Conservation (phyloP, 2,113 vertebrate species). For the Centropristis striata region DNA sequence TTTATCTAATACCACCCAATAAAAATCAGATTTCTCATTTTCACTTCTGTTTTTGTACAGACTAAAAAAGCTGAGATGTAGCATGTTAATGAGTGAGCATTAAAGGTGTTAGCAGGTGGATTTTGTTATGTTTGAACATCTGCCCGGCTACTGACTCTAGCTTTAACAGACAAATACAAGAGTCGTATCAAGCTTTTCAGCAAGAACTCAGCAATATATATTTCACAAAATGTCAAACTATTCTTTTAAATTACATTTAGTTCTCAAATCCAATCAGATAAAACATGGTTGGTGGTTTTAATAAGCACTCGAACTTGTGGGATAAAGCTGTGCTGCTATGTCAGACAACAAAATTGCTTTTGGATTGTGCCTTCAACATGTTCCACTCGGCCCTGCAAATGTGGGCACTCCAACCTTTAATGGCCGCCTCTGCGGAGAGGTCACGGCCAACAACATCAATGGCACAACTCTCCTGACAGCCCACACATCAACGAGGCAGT, state of each 20-base stretch:
- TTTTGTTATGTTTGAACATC: background rate
- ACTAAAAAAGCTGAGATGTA: background rate
- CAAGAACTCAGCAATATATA: background rate
- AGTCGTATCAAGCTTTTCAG: background rate
- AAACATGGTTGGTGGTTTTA: slow-evolving; percentile 8
- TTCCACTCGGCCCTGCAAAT: slow-evolving; percentile 65
- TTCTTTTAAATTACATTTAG: background rate
- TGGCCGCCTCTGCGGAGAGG: slow-evolving; percentile 71
- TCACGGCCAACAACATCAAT: slow-evolving; percentile 75
- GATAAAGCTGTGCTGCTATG: background rate
- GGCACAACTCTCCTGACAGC: slow-evolving; percentile 79
- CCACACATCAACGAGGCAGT: slow-evolving; percentile 81
- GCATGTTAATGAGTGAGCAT: background rate
- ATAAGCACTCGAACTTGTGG: background rate
- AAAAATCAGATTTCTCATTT: background rate
- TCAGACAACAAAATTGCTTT: background rate
- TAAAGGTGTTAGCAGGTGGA: background rate
- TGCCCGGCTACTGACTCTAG: background rate
- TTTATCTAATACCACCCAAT: background rate
- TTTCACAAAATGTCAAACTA: background rate
- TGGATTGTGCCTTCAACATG: slow-evolving; percentile 7
- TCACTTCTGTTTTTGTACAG: background rate
- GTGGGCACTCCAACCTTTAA: slow-evolving; percentile 80
- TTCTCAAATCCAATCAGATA: slow-evolving; percentile 3
- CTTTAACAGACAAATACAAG: background rate